Evolutionary conservation across 2,888 invertebrate species (phyloP), one percentile per base, ranked within the genome.

Genomic region (Adineta ricciae): DNA sequence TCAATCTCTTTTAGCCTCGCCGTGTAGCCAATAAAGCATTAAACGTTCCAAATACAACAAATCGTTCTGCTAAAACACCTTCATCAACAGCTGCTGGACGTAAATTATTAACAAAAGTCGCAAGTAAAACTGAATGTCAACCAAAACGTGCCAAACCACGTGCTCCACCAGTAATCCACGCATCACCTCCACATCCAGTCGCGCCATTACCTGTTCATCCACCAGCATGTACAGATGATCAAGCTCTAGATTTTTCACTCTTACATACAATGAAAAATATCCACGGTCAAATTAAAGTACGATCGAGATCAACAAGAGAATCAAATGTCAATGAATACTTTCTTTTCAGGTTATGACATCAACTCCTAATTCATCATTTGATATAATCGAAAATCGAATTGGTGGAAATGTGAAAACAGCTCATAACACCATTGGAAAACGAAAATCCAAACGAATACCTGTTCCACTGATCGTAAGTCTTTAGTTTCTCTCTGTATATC

Each of bases 251-350:
- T 73, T 73, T 73, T 73, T 73, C 73, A 73, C 36, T 38, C 24
- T 38, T 73, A 73, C 41, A 36, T 41, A 73, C 73, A 11, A 38
- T 73, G 73, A 73, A 73, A 73, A 73, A 73, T 73, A n/a, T 73
- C 8, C 36, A 73, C 24, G 73, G 73, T 19, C 38, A 73, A 41
- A 38, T 38, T 7, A 73, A 73, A 24, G 73, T 73, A 73, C 16
- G 9, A 73, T 2, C 24, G 5, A 46, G 38, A 41, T 24, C 9
- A 73, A 24, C n/a, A n/a, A 64, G 9, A 27, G n/a, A 16, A 50
- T 50, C 14, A 50, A 50, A 50, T 50, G 2, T 19, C 19, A 19
- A 50, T 19, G 11, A 50, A 50, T 19, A 50, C 14, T 49, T 11
- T 50, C 11, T 50, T 50, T 19, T 38, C 38, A 73, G 73, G 24